Percentiles rank a stretch among this genome's conserved stretches.
phyloP scores from a whole-genome alignment of 2,888 invertebrate species.

The Sinohyriopsis cumingii region DNA sequence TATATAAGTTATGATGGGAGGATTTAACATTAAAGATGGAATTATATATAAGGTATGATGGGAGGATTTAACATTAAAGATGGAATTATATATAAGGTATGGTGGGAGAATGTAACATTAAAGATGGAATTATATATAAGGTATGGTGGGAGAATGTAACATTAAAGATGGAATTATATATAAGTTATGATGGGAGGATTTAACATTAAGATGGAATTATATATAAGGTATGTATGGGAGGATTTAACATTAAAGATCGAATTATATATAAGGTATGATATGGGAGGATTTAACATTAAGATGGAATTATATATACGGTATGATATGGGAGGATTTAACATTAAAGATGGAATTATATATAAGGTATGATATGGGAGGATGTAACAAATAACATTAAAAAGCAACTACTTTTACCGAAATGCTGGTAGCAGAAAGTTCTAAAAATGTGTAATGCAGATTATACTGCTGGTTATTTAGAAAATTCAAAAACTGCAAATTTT shows the following conservation, averaged over 20 bases:
- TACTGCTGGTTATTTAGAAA: not conserved
- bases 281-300: not conserved
- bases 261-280: constrained; percentile 1
- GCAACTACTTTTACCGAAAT: not conserved
- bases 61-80: not conserved
- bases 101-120: not conserved
- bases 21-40: no score
- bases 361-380: not conserved
- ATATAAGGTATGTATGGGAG: not conserved
- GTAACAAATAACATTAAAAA: not conserved
- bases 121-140: not conserved
- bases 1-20: not conserved
- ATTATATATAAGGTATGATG: not conserved
- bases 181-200: not conserved
- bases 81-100: constrained; percentile 1
- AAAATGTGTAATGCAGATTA: not conserved
- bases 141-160: not conserved
- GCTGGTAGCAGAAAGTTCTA: not conserved
- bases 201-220: not conserved
- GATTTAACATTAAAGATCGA: no score
- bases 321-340: not conserved
- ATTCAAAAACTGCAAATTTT: no score
- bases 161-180: not conserved
- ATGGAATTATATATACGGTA: not conserved
- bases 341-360: not conserved